These are phyloP conservation scores for Polypedilum vanderplanki DNA, from an alignment of 1,140 invertebrate genomes.

Conservation along the genomic window DNA sequence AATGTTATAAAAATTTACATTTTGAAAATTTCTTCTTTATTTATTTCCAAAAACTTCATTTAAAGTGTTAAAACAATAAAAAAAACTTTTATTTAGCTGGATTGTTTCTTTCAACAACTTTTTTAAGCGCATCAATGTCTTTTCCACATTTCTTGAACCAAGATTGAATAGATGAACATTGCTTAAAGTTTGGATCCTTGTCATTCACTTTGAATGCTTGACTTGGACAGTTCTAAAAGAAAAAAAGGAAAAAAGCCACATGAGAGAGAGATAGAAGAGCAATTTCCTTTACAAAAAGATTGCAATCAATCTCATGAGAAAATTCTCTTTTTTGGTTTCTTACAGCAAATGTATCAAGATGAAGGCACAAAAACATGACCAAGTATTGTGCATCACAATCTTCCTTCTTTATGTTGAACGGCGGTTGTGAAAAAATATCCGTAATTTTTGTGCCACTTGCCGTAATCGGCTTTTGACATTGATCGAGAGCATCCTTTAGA, in stretches of 20 bases:
- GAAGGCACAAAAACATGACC: background rate
- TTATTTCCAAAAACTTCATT: too few relatives aligned
- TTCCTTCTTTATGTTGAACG: background rate
- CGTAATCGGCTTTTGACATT: background rate
- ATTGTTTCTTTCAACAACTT: background rate
- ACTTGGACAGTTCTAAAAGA: background rate
- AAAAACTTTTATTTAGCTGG: too few relatives aligned
- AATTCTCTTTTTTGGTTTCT: background rate
- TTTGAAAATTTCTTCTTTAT: too few relatives aligned
- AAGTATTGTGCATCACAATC: background rate
- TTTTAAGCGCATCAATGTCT: background rate
- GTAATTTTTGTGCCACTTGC: background rate
- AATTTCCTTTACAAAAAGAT: background rate
- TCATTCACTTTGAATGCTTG: background rate
- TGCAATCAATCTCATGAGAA: background rate
- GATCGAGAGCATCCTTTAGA: background rate
- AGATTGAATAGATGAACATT: background rate
- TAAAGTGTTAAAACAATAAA: too few relatives aligned
- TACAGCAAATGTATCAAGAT: conserved; percentile 3
- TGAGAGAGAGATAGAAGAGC: too few relatives aligned
- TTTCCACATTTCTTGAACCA: background rate
- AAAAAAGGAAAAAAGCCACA: background rate
- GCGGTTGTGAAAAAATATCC: background rate
- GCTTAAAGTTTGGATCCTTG: background rate
- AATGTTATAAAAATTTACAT: too few relatives aligned